Evolutionary conservation across 2,888 invertebrate genomes (phyloP).

Genomic region (Dasypogon diadema): DNA sequence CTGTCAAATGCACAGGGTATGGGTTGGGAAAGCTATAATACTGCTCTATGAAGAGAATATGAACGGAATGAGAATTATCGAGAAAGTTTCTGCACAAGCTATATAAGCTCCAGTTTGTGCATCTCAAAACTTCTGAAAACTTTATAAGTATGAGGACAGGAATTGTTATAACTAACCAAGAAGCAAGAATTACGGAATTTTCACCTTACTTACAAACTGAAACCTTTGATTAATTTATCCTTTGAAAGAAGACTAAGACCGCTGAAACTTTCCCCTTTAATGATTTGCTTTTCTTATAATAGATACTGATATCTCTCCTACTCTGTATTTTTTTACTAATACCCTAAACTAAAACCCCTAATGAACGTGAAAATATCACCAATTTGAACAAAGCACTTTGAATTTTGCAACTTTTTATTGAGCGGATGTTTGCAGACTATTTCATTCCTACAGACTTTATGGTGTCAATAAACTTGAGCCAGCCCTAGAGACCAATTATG

Average conservation of each 20-base stretch:
- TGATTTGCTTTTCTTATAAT: no score
- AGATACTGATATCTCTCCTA: no score
- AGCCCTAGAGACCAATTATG: constrained; percentile 27
- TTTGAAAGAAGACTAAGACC: no score
- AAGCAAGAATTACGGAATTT: background rate
- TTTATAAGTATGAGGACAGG: constrained; percentile 16
- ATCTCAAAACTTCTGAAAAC: constrained; percentile 7
- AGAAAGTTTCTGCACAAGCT: constrained; percentile 14
- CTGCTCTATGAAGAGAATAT: constrained; percentile 3
- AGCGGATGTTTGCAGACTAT: background rate
- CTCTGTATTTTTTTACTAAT: no score
- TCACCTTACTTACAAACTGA: background rate
- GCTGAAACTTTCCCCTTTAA: no score
- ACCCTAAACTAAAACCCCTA: background rate
- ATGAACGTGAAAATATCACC: background rate
- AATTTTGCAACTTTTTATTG: background rate
- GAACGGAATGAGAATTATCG: constrained; percentile 31
- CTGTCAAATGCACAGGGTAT: constrained; percentile 15
- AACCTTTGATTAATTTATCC: background rate
- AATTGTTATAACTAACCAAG: constrained; percentile 5
- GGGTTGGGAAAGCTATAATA: constrained; percentile 18
- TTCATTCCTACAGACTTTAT: constrained; percentile 1
- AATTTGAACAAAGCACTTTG: background rate
- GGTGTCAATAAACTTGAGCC: constrained; percentile 36
- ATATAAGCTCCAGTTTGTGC: constrained; percentile 7